Percentiles rank a stretch among this genome's conserved stretches.
These are phyloP conservation scores for Spilogale gracilis DNA, from an alignment of 2,113 vertebrate species.

Conservation along the genomic window DNA sequence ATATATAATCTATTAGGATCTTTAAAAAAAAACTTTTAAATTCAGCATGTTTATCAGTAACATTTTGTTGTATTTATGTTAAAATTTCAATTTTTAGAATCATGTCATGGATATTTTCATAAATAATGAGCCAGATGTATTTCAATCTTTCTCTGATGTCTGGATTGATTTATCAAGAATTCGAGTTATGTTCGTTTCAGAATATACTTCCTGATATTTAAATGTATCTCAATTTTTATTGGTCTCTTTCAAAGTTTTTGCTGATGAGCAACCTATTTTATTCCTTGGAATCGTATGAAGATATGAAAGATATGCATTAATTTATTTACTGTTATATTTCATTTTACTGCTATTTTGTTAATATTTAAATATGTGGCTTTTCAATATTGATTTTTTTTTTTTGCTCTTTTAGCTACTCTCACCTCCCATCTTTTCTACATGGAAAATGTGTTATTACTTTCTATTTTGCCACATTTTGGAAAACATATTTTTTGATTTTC, in stretches of 20 bases:
- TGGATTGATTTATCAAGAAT: not conserved
- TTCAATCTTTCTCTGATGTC: not conserved
- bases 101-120: not conserved
- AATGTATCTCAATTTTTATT: not conserved
- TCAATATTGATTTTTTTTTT: too few relatives aligned
- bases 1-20: not conserved
- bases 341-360: not conserved
- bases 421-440: not conserved
- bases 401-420: not conserved
- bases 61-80: not conserved
- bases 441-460: not conserved
- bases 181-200: not conserved
- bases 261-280: not conserved
- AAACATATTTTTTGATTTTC: not conserved
- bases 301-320: not conserved
- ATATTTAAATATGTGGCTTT: not conserved
- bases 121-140: not conserved
- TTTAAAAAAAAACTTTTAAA: not conserved
- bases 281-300: not conserved
- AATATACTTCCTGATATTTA: not conserved
- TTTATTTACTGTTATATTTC: not conserved
- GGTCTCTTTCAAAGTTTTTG: not conserved
- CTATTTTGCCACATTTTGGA: not conserved
- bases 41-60: not conserved
- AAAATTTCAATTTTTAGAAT: not conserved